Percentiles rank a stretch among this genome's conserved stretches.
Evolutionary conservation across 2,113 vertebrate species (phyloP).

Genomic region (Lates calcarifer): DNA sequence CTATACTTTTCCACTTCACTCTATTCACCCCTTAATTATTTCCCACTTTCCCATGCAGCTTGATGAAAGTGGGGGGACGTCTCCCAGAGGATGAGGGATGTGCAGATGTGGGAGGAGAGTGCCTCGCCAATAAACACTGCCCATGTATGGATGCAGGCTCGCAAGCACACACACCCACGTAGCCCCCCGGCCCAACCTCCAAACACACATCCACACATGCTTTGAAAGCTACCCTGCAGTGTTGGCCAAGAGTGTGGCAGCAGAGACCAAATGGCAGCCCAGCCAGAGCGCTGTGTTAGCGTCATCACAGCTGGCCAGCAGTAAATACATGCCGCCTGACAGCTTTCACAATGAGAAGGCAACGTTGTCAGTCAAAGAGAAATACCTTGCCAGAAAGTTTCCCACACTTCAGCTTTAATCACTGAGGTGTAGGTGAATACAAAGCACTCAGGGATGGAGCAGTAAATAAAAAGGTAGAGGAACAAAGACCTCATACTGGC

Average conservation of each 20-base stretch:
- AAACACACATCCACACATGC: conserved; percentile 21
- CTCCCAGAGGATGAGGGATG: conserved; percentile 49
- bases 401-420: conserved; percentile 47
- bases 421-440: conserved; percentile 22
- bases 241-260: conserved; percentile 36
- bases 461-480: not conserved
- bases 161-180: conserved; percentile 3
- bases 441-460: not conserved
- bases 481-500: not conserved
- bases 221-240: conserved; percentile 30
- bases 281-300: conserved; percentile 24
- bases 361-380: conserved; percentile 47
- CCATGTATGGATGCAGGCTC: conserved; percentile 16
- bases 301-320: conserved; percentile 54
- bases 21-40: conserved; percentile 58
- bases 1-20: conserved; percentile 65
- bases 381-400: conserved; percentile 30
- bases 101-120: conserved; percentile 61
- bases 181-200: not conserved
- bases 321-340: conserved; percentile 55
- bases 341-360: conserved; percentile 47
- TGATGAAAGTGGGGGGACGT: conserved; percentile 38
- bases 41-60: conserved; percentile 44
- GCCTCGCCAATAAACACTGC: conserved; percentile 60
- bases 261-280: conserved; percentile 30